Evolutionary conservation across 1,140 invertebrate genomes (phyloP).

Genomic region (Bombus pascuorum): DNA sequence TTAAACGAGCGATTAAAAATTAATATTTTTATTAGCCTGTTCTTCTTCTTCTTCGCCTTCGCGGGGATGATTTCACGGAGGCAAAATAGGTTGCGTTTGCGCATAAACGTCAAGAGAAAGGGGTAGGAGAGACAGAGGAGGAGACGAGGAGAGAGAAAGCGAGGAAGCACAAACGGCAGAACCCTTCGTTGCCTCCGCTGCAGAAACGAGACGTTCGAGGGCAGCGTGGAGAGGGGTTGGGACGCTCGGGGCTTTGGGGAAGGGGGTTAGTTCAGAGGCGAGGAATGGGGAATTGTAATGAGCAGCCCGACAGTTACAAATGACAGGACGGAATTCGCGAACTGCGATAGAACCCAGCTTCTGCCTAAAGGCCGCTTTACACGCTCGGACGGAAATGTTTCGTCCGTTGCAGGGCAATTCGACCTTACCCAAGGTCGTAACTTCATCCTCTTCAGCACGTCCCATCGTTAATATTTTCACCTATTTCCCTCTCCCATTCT

Average conservation of each 20-base stretch:
- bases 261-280: slow-evolving; percentile 68
- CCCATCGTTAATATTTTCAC: slow-evolving; percentile 50
- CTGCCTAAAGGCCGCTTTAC: slow-evolving; percentile 77
- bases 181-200: slow-evolving; percentile 53
- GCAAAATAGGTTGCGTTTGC: slow-evolving; percentile 60
- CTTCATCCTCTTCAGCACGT: slow-evolving; percentile 50
- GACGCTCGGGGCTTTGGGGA: neutral
- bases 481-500: slow-evolving; percentile 15
- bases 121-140: neutral
- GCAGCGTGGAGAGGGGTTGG: slow-evolving; percentile 16
- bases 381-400: slow-evolving; percentile 70
- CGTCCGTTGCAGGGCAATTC: slow-evolving; percentile 67
- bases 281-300: slow-evolving; percentile 83
- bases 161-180: slow-evolving; percentile 48
- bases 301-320: slow-evolving; percentile 83
- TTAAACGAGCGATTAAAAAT: slow-evolving; percentile 70
- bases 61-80: slow-evolving; percentile 2
- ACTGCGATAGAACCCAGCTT: slow-evolving; percentile 81
- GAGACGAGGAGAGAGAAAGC: neutral
- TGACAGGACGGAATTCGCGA: slow-evolving; percentile 83
- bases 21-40: slow-evolving; percentile 71
- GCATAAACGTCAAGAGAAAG: slow-evolving; percentile 28
- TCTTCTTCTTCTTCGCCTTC: slow-evolving; percentile 19
- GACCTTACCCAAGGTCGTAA: slow-evolving; percentile 65
- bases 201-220: slow-evolving; percentile 63